Evolutionary conservation across 1,140 invertebrate species (phyloP).

Genomic region (Caligus rogercresseyi): DNA sequence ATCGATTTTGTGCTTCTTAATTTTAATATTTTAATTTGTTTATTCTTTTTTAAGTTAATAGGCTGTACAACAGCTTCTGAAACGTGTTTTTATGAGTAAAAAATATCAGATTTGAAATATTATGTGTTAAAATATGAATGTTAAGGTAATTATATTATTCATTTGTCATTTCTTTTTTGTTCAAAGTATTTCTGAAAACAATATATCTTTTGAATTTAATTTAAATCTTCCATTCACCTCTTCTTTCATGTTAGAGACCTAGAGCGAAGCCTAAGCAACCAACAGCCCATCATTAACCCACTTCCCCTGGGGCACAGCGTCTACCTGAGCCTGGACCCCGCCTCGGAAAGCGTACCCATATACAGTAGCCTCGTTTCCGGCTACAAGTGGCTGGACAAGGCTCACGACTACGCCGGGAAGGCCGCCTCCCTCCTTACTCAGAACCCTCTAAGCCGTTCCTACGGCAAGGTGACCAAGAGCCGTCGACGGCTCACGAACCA

Average conservation of each 20-base stretch:
- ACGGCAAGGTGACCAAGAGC: slow-evolving; percentile 8
- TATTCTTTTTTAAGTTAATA: no score
- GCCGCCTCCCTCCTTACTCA: slow-evolving; percentile 3
- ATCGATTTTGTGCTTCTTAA: not conserved
- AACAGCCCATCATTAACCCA: slow-evolving; percentile 1
- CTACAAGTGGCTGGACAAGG: slow-evolving; percentile 14
- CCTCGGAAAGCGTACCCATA: not conserved
- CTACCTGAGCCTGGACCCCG: slow-evolving; percentile 8
- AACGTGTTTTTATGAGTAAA: no score
- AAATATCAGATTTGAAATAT: no score
- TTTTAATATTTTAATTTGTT: not conserved
- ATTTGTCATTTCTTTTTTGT: no score
- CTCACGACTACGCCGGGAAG: slow-evolving; percentile 6
- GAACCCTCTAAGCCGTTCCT: slow-evolving; percentile 11
- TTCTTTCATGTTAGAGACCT: slow-evolving; percentile 6
- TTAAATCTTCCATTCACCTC: no score
- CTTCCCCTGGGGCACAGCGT: slow-evolving; percentile 9
- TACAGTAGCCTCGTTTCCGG: slow-evolving; percentile 5
- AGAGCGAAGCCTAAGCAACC: not conserved
- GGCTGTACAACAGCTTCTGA: no score
- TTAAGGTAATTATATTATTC: no score
- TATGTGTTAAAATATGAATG: no score
- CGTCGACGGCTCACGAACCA: not conserved
- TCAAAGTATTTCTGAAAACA: no score
- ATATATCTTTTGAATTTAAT: no score